A percentile compares a stretch with the other conserved stretches of the same genome.
Conservation (phyloP, 2,113 vertebrate species). For the Heteronetta atricapilla region DNA sequence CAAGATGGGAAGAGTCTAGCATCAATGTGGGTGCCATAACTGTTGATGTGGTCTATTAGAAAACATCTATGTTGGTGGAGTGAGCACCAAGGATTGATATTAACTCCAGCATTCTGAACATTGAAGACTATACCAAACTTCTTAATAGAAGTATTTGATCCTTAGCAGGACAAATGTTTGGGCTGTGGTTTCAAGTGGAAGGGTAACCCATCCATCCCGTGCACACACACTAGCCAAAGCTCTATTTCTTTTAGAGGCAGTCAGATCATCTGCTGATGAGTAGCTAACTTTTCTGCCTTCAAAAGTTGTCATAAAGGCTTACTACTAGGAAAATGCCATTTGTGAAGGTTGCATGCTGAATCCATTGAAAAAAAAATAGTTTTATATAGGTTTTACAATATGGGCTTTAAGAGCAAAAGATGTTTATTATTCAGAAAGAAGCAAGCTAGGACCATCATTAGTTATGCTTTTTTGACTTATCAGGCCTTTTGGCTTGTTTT, state of each 20-base stretch:
- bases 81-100: background rate
- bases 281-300: conserved; percentile 40
- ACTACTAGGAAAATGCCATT: background rate
- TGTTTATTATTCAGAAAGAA: conserved; percentile 32
- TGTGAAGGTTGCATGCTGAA: background rate
- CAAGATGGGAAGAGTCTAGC: background rate
- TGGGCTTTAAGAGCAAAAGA: conserved; percentile 35
- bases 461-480: conserved; percentile 34
- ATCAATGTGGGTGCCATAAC: background rate
- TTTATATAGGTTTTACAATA: conserved; percentile 38
- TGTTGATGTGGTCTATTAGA: background rate
- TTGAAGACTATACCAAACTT: background rate
- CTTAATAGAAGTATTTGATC: background rate
- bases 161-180: background rate
- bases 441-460: background rate
- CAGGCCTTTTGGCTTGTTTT: background rate
- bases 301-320: conserved; percentile 43
- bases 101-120: background rate
- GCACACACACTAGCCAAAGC: background rate
- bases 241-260: background rate
- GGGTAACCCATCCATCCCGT: background rate
- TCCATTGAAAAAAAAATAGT: background rate
- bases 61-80: background rate
- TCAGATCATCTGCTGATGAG: conserved; percentile 13
- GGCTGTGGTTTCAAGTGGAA: background rate